Evolutionary conservation across 2,888 invertebrate species (phyloP), one percentile per base, ranked within the genome.

Genomic region (Trachelus troglodyta): DNA sequence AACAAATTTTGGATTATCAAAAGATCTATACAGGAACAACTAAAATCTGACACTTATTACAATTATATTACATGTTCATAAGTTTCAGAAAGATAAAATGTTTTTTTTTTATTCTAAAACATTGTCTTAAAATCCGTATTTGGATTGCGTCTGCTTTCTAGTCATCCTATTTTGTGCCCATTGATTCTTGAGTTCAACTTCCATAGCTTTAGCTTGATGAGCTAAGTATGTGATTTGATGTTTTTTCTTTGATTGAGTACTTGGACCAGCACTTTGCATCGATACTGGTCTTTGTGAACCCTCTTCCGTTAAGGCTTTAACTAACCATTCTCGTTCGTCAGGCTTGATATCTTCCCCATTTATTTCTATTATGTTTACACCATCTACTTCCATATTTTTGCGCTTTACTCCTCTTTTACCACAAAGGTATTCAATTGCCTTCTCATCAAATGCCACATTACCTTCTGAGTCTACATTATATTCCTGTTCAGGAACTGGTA

Each of bases 161-260:
- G 96, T 96, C 92, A 96, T 94, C 87, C 96, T 94, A 90, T 96
- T 98, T 84, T 96, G 94, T 11, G 98, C 95, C 98, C 98, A 99
- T 92, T 97, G 96, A 89, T 97, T 98, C 90, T 98, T 97, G 76
- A 99, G 92, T 88, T 98, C 98, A 80, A 97, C 94, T 91, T 99
- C 98, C 92, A 98, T 96, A 81, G 97, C 98, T 91, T 98, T 98
- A 3, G 98, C 99, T 94, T 97, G 94, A 91, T 96, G 96, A 34
- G 98, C 98, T 84, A 99, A 93, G 91, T 98, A 98, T 1, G 98
- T 98, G 85, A 99, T 98, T 93, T 99, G 98, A 93, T 99, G 98
- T 91, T 98, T 98, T 84, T 96, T 94, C 84, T 95, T 94, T 77
- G 96, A 96, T 83, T 94, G 94, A 12, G 93, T 93, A n/a, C 95